Evolutionary conservation across 1,140 invertebrate species (phyloP), one percentile per base, ranked within the genome.

Genomic region (Goniozus legneri): DNA sequence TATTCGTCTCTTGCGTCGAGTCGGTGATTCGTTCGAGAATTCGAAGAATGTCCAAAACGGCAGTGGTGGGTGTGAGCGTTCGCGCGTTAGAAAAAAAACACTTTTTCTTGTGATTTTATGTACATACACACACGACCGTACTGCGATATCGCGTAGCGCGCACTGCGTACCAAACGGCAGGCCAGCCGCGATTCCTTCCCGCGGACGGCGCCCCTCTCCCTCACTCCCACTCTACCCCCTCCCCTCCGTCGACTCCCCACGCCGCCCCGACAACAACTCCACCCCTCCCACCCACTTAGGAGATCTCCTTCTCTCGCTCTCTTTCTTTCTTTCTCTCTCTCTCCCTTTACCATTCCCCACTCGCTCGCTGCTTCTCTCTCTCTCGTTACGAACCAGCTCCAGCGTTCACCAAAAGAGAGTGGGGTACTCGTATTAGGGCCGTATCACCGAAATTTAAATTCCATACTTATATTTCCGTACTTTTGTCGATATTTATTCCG

Each of bases 91-190:
- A n/a, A n/a, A n/a, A n/a, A n/a, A n/a, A n/a, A n/a, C n/a, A n/a
- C n/a, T n/a, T n/a, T n/a, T n/a, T n/a, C n/a, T n/a, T n/a, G n/a
- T n/a, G n/a, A n/a, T n/a, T n/a, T n/a, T n/a, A n/a, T n/a, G n/a
- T n/a, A n/a, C n/a, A 62, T 63, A 54, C 62, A 69, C 62, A 71
- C 67, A 69, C 64, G 60, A 73, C 72, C 71, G 69, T 36, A 49
- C 63, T 60, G 60, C 58, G 66, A 71, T 73, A 73, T 73, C 71
- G 72, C 72, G 67, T 66, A 72, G 69, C 71, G 71, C 72, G 54
- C 62, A 74, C 71, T 73, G 71, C 67, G 64, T 64, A 56, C 18
- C 58, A 56, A 50, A 64, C 57, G 52, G 58, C 61, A 59, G 62
- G 56, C 56, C n/a, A 61, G 59, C 60, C 47, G 47, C 50, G 50